Evolutionary conservation across 2,888 invertebrate genomes (phyloP), one percentile per base, ranked within the genome.

Genomic region (Acanthosepion lycidas): DNA sequence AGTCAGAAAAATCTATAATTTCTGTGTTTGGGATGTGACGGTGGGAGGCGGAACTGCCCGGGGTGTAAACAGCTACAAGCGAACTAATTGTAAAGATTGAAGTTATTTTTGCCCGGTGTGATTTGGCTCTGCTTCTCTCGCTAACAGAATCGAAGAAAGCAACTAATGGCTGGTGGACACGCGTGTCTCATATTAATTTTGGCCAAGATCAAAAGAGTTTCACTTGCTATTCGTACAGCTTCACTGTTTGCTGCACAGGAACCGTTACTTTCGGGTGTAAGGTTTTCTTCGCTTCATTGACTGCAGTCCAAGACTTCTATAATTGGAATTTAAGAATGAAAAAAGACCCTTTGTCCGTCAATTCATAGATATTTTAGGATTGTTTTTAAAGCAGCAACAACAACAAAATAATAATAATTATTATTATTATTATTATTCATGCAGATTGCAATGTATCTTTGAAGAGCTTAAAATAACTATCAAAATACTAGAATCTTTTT

Each of bases 31-130:
- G 78, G 12, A 33, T n/a, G 78, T 9, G 3, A 78, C 78, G 78
- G 78, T 78, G 78, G 12, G 78, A 12, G 78, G 64, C 5, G n/a
- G n/a, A 78, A 78, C n/a, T n/a, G 78, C 78, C 78, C n/a, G n/a
- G 78, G 78, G 78, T 78, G 78, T 78, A 78, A 78, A 78, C 78
- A 78, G 78, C 78, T 78, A 78, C 78, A 78, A 78, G 78, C 78
- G n/a, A 33, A 78, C 78, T 78, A 78, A 78, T 78, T 78, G 78
- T 78, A 78, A 78, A 33, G 78, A 78, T 78, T 78, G 78, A n/a
- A 78, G 78, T 78, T 78, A 78, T 78, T 78, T 78, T 78, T 78
- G 78, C 78, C 78, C 78, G 33, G 78, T 78, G 78, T 78, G 78
- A 78, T 78, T 78, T 78, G 78, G 78, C 78, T 78, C 78, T 78